Evolutionary conservation across 1,140 invertebrate species (phyloP).

Genomic region (Cydia pomonella): DNA sequence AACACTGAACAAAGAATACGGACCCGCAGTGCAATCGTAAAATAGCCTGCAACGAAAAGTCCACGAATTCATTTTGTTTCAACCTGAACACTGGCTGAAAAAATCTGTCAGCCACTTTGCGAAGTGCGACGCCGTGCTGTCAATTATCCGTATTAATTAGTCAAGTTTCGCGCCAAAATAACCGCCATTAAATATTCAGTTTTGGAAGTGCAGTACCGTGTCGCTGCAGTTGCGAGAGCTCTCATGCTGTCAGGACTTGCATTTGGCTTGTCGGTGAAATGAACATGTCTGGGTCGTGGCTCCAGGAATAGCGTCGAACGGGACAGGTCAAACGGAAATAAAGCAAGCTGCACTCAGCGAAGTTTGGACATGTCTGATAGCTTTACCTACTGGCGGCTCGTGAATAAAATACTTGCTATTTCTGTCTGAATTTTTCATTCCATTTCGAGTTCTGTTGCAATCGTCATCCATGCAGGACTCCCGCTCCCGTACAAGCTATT

Average conservation of each 20-base stretch:
- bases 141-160: slow-evolving; percentile 64
- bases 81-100: slow-evolving; percentile 47
- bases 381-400: slow-evolving; percentile 60
- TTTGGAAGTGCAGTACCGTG: slow-evolving; percentile 72
- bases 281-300: slow-evolving; percentile 70
- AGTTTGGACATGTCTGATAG: slow-evolving; percentile 75
- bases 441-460: slow-evolving; percentile 31
- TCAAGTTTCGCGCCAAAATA: slow-evolving; percentile 57
- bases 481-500: not conserved
- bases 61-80: slow-evolving; percentile 52
- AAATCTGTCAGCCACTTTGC: slow-evolving; percentile 44
- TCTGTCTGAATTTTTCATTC: slow-evolving; percentile 52
- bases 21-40: slow-evolving; percentile 55
- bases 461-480: slow-evolving; percentile 21
- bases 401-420: slow-evolving; percentile 70
- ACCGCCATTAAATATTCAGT: slow-evolving; percentile 73
- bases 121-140: slow-evolving; percentile 44
- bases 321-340: slow-evolving; percentile 77
- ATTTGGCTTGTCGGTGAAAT: slow-evolving; percentile 70
- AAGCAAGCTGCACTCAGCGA: slow-evolving; percentile 71
- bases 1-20: slow-evolving; percentile 60
- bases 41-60: slow-evolving; percentile 46
- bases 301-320: slow-evolving; percentile 71
- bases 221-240: slow-evolving; percentile 57
- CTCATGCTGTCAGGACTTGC: slow-evolving; percentile 65